These are phyloP conservation scores for Meiosimyza decipiens DNA, from an alignment of 2,888 invertebrate species.

Conservation along the genomic window DNA sequence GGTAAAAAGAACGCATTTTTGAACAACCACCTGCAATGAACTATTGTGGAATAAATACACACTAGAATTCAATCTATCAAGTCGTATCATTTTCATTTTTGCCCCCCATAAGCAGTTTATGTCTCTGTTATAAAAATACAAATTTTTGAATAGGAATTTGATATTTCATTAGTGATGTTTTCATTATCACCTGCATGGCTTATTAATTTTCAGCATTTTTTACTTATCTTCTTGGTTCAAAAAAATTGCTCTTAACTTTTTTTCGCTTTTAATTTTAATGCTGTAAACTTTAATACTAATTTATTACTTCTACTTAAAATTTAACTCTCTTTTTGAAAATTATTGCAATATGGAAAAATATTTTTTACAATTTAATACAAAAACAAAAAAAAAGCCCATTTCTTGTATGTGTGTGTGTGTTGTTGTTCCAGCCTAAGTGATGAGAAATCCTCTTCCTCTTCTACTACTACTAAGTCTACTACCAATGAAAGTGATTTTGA, in stretches of 20 bases:
- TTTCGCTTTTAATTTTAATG: background rate
- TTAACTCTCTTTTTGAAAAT: conserved; percentile 19
- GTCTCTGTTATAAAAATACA: too few species aligned
- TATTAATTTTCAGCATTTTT: too few species aligned
- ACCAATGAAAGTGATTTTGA: conserved; percentile 55
- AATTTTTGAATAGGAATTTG: too few species aligned
- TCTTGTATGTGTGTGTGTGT: conserved; percentile 46
- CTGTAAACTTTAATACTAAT: background rate
- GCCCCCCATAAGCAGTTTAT: too few species aligned
- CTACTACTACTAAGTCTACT: conserved; percentile 54
- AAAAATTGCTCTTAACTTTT: background rate
- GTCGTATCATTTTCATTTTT: too few species aligned
- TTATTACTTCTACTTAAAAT: background rate
- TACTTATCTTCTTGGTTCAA: background rate
- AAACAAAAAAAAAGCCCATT: conserved; percentile 39
- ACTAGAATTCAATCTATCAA: too few species aligned
- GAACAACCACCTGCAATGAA: too few species aligned
- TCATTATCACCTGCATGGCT: too few species aligned
- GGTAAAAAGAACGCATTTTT: too few species aligned
- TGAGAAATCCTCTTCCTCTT: conserved; percentile 60
- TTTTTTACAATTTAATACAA: conserved; percentile 36
- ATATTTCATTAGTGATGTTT: too few species aligned
- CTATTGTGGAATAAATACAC: too few species aligned
- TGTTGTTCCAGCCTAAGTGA: conserved; percentile 66
- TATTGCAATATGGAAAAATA: conserved; percentile 35